A percentile compares a stretch with the other conserved stretches of the same genome.
phyloP scores from a whole-genome alignment of 2,888 invertebrate species.

The Eurytoma adleriae region DNA sequence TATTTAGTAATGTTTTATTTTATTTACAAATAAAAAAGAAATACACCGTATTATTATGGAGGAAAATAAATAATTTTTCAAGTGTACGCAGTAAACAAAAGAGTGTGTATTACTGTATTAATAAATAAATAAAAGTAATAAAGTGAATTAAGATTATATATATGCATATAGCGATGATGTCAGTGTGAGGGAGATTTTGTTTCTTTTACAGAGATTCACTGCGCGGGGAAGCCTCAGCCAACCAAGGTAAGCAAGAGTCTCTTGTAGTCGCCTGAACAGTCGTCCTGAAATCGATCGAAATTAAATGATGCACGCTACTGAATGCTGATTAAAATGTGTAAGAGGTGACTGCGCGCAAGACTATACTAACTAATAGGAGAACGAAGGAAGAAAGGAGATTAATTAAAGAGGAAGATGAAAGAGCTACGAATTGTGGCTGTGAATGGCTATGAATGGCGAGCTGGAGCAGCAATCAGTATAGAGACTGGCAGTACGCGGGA shows the following conservation, averaged over 20 bases:
- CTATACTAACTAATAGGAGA: too few relatives aligned
- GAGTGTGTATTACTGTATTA: too few relatives aligned
- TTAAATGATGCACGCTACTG: constrained; percentile 57
- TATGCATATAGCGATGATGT: not conserved
- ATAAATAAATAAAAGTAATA: constrained; percentile 11
- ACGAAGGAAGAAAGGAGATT: constrained; percentile 46
- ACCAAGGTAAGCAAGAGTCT: constrained; percentile 87
- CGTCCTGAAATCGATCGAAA: constrained; percentile 81
- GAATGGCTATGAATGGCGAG: not conserved
- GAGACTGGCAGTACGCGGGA: not conserved
- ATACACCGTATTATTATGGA: too few relatives aligned
- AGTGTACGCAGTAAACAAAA: not conserved
- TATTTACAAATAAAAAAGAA: too few relatives aligned
- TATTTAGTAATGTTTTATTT: too few relatives aligned
- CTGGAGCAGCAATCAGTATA: not conserved
- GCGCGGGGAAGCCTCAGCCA: constrained; percentile 61
- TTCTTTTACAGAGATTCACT: not conserved
- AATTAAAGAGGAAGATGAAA: not conserved
- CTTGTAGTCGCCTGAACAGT: constrained; percentile 93
- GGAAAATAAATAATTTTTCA: too few relatives aligned
- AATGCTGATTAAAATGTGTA: constrained; percentile 11
- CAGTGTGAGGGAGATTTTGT: not conserved
- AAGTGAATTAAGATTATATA: not conserved
- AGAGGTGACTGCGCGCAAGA: too few relatives aligned
- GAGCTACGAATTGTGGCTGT: not conserved